Evolutionary conservation across 2,797 vertebrate genomes (phyloP).

Genomic region (Emys orbicularis): DNA sequence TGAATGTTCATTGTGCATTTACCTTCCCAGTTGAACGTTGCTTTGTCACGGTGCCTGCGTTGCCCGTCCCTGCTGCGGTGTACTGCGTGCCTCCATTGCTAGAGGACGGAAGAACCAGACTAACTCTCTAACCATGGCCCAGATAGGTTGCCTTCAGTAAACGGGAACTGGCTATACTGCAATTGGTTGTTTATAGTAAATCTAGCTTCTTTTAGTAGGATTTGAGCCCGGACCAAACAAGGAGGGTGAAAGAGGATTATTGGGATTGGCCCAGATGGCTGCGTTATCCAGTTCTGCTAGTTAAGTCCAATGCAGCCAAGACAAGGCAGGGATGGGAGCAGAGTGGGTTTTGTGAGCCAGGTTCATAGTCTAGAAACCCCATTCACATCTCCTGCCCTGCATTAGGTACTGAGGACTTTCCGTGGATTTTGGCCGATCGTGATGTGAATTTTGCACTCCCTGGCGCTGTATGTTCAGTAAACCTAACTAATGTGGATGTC

Average conservation of each 20-base stretch:
- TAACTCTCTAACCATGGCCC: not conserved
- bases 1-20: not conserved
- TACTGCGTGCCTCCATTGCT: not conserved
- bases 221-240: not conserved
- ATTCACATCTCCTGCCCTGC: not conserved
- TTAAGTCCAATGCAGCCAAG: rapidly evolving
- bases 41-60: not conserved
- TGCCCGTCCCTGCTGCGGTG: not conserved
- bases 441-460: not conserved
- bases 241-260: not conserved
- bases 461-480: not conserved
- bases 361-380: not conserved
- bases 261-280: not conserved
- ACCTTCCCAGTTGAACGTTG: not conserved
- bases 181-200: not conserved
- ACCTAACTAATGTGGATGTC: not conserved
- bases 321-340: not conserved
- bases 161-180: not conserved
- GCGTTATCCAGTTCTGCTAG: not conserved
- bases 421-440: not conserved
- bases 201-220: not conserved
- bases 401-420: not conserved
- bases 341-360: not conserved
- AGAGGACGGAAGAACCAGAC: not conserved
- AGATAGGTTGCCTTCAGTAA: not conserved